A percentile compares a stretch with the other conserved stretches of the same genome.
Conservation (phyloP, 2,797 vertebrate species). For the Myotis vivesi region DNA sequence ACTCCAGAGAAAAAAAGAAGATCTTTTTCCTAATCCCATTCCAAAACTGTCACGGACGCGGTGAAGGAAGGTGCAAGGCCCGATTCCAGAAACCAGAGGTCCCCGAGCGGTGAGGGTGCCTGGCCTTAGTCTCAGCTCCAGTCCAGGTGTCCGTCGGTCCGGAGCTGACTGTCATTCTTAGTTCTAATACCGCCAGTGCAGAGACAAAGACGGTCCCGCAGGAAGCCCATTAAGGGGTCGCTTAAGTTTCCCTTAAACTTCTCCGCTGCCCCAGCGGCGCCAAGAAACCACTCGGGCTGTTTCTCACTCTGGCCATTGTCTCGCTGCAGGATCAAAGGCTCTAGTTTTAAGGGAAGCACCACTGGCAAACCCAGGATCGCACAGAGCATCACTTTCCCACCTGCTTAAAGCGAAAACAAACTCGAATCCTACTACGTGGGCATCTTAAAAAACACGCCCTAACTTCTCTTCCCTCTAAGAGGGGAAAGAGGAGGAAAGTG, state of each 20-base stretch:
- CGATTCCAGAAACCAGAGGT: background rate
- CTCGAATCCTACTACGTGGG: background rate
- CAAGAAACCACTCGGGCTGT: background rate
- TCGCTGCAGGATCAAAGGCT: background rate
- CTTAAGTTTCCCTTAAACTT: conserved; percentile 6
- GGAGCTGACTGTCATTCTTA: background rate
- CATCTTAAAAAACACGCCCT: background rate
- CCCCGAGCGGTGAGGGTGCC: background rate
- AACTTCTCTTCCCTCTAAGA: background rate
- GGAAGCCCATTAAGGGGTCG: background rate
- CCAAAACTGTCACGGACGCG: conserved; percentile 23
- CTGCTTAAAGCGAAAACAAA: background rate
- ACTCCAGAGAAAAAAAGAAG: background rate
- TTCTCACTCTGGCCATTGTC: background rate
- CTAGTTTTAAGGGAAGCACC: background rate
- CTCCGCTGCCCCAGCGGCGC: background rate
- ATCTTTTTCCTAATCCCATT: conserved; percentile 37
- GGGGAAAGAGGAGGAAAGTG: background rate
- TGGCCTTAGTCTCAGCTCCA: background rate
- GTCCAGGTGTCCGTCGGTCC: background rate
- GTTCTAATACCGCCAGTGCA: background rate
- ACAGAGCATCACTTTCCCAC: background rate
- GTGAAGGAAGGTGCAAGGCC: conserved; percentile 44
- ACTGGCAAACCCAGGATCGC: background rate
- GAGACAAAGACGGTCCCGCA: background rate